A percentile compares a stretch with the other conserved stretches of the same genome.
These are phyloP conservation scores for Oncopeltus fasciatus DNA, from an alignment of 1,140 invertebrate genomes.

Conservation along the genomic window DNA sequence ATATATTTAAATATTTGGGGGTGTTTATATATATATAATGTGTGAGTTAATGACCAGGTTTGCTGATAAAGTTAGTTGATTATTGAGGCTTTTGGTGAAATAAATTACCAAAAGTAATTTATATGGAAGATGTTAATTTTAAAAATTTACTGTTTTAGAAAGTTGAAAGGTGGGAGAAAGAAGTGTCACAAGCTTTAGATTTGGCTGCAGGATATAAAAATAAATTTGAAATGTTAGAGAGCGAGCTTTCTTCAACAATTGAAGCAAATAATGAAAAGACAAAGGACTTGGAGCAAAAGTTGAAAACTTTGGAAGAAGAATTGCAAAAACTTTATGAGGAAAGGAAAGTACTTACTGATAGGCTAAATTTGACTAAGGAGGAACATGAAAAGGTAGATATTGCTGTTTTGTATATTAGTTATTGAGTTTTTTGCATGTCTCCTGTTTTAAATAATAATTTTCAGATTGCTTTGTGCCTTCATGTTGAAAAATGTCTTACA, in stretches of 20 bases:
- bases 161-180: conserved; percentile 44
- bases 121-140: no score
- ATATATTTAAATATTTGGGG: no score
- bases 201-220: conserved; percentile 49
- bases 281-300: conserved; percentile 20
- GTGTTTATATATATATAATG: no score
- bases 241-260: conserved; percentile 18
- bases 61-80: no score
- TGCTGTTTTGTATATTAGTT: not conserved
- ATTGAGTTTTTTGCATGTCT: not conserved
- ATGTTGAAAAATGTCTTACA: conserved; percentile 14
- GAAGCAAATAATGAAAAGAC: conserved; percentile 19
- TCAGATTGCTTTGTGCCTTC: conserved; percentile 14
- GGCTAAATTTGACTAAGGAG: conserved; percentile 32
- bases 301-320: conserved; percentile 20
- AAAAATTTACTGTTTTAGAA: conserved; percentile 30
- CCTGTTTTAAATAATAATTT: conserved; percentile 1
- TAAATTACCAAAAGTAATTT: no score
- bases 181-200: conserved; percentile 48
- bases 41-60: no score
- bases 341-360: conserved; percentile 26
- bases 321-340: conserved; percentile 27
- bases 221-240: conserved; percentile 37
- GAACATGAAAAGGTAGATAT: conserved; percentile 37
- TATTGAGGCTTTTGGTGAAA: no score